Percentiles rank a stretch among this genome's conserved stretches.
These are phyloP conservation scores for Matsumurasca onukii DNA, from an alignment of 1,140 invertebrate genomes.

Conservation along the genomic window DNA sequence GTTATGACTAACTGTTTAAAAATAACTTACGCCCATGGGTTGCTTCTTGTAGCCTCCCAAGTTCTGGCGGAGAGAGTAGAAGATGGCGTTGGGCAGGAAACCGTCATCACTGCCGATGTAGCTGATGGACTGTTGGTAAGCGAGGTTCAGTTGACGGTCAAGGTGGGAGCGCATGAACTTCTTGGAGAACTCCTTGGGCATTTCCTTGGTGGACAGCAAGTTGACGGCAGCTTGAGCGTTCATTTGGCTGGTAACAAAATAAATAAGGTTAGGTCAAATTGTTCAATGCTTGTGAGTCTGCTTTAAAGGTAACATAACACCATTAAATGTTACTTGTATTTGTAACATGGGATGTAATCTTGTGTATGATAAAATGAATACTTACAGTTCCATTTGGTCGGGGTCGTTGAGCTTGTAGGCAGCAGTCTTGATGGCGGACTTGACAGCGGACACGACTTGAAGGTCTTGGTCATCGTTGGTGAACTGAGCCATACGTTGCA, in stretches of 20 bases:
- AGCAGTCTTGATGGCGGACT: slow-evolving; percentile 55
- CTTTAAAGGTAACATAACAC: background rate
- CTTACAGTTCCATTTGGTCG: slow-evolving; percentile 26
- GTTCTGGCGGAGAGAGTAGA: slow-evolving; percentile 46
- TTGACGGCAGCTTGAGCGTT: slow-evolving; percentile 56
- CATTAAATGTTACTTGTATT: too few relatives aligned
- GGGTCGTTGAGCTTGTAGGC: slow-evolving; percentile 39
- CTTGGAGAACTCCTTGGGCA: slow-evolving; percentile 55
- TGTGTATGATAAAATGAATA: background rate
- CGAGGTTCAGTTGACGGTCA: slow-evolving; percentile 50
- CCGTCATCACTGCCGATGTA: slow-evolving; percentile 58
- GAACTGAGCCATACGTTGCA: slow-evolving; percentile 66
- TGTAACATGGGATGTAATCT: background rate
- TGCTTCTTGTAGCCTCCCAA: slow-evolving; percentile 52
- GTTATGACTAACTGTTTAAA: too few relatives aligned
- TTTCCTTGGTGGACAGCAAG: slow-evolving; percentile 56
- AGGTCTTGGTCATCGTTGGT: slow-evolving; percentile 61
- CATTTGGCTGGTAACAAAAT: slow-evolving; percentile 49
- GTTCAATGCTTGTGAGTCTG: background rate
- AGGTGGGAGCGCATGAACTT: slow-evolving; percentile 48
- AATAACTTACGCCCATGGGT: slow-evolving; percentile 44
- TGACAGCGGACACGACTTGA: slow-evolving; percentile 62
- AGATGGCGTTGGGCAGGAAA: slow-evolving; percentile 52
- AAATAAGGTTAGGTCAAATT: slow-evolving; percentile 6
- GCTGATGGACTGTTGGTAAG: slow-evolving; percentile 47